phyloP scores from a whole-genome alignment of 2,113 vertebrate species.

The Amazona guildingii region DNA sequence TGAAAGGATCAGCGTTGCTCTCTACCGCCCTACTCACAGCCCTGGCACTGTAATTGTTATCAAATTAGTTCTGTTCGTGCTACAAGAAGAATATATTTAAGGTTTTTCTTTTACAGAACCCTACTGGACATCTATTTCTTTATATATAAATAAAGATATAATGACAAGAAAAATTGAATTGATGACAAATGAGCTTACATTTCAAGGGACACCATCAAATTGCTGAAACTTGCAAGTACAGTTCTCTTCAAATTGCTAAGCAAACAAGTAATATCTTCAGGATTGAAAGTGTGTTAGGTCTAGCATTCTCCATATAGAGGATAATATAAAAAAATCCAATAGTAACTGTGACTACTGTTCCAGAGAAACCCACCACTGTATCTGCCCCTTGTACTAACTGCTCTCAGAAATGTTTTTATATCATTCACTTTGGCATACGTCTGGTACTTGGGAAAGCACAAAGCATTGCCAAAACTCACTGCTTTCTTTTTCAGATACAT shows the following conservation, averaged over 20 bases:
- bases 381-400: background rate
- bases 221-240: background rate
- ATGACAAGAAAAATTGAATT: background rate
- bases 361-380: background rate
- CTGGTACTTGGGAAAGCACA: background rate
- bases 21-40: background rate
- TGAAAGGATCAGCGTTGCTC: background rate
- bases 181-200: slow-evolving; percentile 1
- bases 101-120: background rate
- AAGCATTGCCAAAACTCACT: background rate
- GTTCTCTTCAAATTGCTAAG: background rate
- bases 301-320: background rate
- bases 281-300: background rate
- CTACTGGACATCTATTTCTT: background rate
- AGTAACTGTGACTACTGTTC: background rate
- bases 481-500: background rate
- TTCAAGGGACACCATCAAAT: background rate
- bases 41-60: background rate
- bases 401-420: background rate
- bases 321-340: background rate
- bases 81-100: background rate
- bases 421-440: background rate
- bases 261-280: background rate
- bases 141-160: background rate
- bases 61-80: slow-evolving; percentile 21